phyloP scores from a whole-genome alignment of 2,113 vertebrate species.

The Arizona elegans region DNA sequence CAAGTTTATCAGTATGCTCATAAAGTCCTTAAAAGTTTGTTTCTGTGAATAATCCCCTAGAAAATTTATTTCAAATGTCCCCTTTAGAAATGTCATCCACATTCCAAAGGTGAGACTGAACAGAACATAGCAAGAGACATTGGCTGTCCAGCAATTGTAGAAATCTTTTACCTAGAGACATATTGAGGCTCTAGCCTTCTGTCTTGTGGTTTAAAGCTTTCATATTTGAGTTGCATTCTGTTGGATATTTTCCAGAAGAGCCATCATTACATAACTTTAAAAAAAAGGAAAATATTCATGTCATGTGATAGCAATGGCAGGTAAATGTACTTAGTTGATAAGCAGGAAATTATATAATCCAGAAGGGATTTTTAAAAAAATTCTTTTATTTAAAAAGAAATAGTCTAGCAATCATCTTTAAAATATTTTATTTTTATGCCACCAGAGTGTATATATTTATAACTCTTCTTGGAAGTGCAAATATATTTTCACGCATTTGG shows the following conservation, averaged over 20 bases:
- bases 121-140: neutral
- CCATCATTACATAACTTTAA: neutral
- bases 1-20: neutral
- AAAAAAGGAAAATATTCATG: neutral
- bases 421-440: neutral
- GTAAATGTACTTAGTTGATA: neutral
- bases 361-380: neutral
- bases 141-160: neutral
- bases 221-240: neutral
- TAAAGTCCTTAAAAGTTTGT: neutral
- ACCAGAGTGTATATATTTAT: neutral
- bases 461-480: neutral
- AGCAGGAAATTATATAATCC: neutral
- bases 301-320: neutral
- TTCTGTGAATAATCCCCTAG: neutral
- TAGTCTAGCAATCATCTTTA: neutral
- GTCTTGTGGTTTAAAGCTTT: neutral
- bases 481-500: neutral
- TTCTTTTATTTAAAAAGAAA: neutral
- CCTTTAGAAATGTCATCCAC: neutral
- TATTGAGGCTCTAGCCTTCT: neutral
- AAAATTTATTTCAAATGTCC: neutral
- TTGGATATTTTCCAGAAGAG: neutral
- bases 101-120: neutral
- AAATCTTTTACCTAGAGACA: neutral